A percentile compares a stretch with the other conserved stretches of the same genome.
Evolutionary conservation across 2,888 invertebrate species (phyloP).

Genomic region (Perithous albicinctus): DNA sequence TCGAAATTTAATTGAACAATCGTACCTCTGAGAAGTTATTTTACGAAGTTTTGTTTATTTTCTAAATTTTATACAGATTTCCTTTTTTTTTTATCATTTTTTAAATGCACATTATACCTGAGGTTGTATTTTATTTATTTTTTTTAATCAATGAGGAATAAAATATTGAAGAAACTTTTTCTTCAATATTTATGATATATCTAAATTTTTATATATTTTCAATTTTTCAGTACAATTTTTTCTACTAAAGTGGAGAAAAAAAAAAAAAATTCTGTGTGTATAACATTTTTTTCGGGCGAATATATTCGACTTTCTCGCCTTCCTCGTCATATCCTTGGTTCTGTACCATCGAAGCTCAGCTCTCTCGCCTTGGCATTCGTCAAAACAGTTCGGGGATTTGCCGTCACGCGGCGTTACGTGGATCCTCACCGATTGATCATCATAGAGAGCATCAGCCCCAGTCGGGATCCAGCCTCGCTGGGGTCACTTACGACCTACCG

Average conservation of each 20-base stretch:
- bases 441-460: slow-evolving; percentile 31
- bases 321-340: slow-evolving; percentile 14
- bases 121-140: too few species aligned
- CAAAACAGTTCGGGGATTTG: slow-evolving; percentile 79
- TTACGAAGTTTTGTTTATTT: too few species aligned
- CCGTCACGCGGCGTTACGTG: slow-evolving; percentile 81
- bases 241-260: neutral
- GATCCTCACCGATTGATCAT: slow-evolving; percentile 65
- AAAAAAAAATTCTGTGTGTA: neutral
- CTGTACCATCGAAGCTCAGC: slow-evolving; percentile 81
- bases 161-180: too few species aligned
- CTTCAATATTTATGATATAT: too few species aligned
- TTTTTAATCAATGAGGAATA: too few species aligned
- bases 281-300: neutral
- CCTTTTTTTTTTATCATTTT: too few species aligned
- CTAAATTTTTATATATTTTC: too few species aligned
- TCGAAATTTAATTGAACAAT: too few species aligned
- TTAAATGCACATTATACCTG: too few species aligned
- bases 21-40: too few species aligned
- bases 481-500: slow-evolving; percentile 3
- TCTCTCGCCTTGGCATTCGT: slow-evolving; percentile 61
- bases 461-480: slow-evolving; percentile 38
- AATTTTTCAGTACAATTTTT: too few species aligned
- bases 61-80: too few species aligned
- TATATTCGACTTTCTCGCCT: neutral